These are phyloP conservation scores for Perca schrenkii DNA, from an alignment of 2,113 vertebrate genomes.

Conservation along the genomic window DNA sequence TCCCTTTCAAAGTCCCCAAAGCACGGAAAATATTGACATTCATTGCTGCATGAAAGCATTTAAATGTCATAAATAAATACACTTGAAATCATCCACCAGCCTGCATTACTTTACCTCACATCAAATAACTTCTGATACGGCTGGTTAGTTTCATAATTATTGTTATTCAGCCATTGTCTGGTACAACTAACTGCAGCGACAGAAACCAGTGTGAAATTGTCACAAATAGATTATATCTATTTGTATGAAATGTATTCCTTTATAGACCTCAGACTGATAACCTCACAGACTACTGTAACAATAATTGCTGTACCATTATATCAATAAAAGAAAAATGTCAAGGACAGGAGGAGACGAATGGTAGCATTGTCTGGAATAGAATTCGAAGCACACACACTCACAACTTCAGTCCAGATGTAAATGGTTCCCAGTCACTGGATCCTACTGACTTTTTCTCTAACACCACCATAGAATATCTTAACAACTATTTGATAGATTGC, in stretches of 20 bases:
- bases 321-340: neutral
- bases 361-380: neutral
- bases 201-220: neutral
- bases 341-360: neutral
- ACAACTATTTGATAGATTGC: neutral
- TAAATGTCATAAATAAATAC: neutral
- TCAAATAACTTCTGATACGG: neutral
- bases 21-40: neutral
- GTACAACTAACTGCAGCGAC: neutral
- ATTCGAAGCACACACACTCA: neutral
- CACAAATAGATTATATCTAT: too few relatives aligned
- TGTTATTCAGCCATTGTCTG: neutral
- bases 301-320: neutral
- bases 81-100: neutral
- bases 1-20: neutral
- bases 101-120: neutral
- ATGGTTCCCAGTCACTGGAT: neutral
- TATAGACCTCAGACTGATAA: neutral
- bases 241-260: too few relatives aligned
- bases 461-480: neutral
- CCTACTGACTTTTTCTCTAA: neutral
- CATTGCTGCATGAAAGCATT: neutral
- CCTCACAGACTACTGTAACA: neutral
- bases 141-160: neutral
- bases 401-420: too few relatives aligned